phyloP scores from a whole-genome alignment of 2,113 vertebrate genomes.

The Pedetes capensis region DNA sequence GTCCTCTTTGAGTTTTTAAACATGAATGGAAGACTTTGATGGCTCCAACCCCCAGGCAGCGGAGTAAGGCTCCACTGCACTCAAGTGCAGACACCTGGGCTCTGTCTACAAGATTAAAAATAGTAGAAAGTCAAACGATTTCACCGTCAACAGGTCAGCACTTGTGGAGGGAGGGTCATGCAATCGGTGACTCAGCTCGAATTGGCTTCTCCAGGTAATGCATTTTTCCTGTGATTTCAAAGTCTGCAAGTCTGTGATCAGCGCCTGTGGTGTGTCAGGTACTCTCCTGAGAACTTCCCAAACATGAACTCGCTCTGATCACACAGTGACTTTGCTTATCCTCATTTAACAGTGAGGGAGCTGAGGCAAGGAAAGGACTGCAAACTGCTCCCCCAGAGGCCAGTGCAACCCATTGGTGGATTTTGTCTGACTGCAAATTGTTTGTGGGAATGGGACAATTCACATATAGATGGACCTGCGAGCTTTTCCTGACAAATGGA shows the following conservation, averaged over 20 bases:
- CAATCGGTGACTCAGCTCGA: not conserved
- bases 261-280: rapidly evolving
- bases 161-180: not conserved
- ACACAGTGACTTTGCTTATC: not conserved
- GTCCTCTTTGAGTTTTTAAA: not conserved
- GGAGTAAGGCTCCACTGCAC: not conserved
- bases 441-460: not conserved
- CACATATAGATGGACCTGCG: not conserved
- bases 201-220: not conserved
- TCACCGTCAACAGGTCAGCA: not conserved
- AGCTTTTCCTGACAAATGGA: not conserved
- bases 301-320: rapidly evolving
- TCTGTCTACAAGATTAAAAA: not conserved
- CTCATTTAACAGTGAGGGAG: not conserved
- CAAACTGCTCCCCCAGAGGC: not conserved
- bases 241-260: not conserved
- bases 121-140: not conserved
- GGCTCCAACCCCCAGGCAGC: not conserved
- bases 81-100: not conserved
- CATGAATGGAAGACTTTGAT: not conserved
- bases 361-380: not conserved
- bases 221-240: not conserved
- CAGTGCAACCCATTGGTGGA: not conserved
- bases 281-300: not conserved
- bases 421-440: not conserved